phyloP scores from a whole-genome alignment of 2,113 vertebrate genomes.

The Phainopepla nitens region DNA sequence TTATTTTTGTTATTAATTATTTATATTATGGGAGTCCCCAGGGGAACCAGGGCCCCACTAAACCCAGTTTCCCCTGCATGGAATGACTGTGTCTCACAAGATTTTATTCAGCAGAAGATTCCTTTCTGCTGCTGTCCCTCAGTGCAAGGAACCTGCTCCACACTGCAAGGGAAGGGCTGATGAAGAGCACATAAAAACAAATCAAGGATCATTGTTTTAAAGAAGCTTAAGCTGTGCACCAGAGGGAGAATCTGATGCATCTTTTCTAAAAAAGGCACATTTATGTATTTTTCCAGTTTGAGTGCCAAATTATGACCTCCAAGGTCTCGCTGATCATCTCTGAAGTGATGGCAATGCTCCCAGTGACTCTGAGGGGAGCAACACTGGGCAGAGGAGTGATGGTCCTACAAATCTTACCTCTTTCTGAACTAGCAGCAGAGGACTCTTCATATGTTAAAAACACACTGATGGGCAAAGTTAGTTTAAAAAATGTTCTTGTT shows the following conservation, averaged over 20 bases:
- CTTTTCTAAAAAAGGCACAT: neutral
- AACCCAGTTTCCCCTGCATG: conserved; percentile 3
- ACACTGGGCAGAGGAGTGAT: neutral
- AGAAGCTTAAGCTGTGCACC: neutral
- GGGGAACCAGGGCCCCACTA: conserved; percentile 24
- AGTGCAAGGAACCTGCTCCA: neutral
- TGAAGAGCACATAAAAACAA: neutral
- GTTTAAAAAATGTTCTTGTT: neutral
- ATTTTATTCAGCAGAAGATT: neutral
- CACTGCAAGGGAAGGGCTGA: neutral
- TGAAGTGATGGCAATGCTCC: neutral
- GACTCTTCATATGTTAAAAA: neutral
- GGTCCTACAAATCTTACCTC: neutral
- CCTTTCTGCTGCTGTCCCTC: neutral
- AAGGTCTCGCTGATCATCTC: neutral
- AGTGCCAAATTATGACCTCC: neutral
- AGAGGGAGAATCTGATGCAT: neutral
- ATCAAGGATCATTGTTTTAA: neutral
- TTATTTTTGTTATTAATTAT: conserved; percentile 68
- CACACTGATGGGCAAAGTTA: neutral
- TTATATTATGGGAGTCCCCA: conserved; percentile 28
- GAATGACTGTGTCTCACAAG: neutral
- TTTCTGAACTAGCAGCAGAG: neutral
- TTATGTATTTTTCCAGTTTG: conserved; percentile 2
- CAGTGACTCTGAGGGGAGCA: neutral